These are phyloP conservation scores for Allolobophora icterica DNA, from an alignment of 2,888 invertebrate species.

Conservation along the genomic window DNA sequence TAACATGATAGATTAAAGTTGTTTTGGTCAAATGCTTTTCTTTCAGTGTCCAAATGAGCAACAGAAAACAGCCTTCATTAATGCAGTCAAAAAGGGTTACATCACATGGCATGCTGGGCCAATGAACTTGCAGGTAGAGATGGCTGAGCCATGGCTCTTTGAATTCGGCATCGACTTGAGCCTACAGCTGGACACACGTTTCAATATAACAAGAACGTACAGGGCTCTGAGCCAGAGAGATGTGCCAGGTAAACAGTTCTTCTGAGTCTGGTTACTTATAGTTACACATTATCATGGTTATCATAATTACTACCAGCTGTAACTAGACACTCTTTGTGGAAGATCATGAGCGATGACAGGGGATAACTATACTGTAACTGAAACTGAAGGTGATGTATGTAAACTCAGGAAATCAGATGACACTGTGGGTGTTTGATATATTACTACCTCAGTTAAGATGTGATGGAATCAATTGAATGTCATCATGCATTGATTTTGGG, in stretches of 20 bases:
- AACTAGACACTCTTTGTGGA: background rate
- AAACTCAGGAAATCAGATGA: background rate
- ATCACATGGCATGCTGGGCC: slow-evolving; percentile 62
- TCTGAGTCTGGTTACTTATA: background rate
- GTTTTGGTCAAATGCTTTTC: background rate
- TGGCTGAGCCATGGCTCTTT: slow-evolving; percentile 53
- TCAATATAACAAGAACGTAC: slow-evolving; percentile 52
- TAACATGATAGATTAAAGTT: background rate
- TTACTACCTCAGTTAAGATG: background rate
- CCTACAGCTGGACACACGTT: slow-evolving; percentile 52
- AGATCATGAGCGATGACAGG: background rate
- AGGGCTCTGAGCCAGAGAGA: slow-evolving; percentile 60
- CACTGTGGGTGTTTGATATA: background rate
- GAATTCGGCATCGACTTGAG: slow-evolving; percentile 55
- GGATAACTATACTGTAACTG: background rate
- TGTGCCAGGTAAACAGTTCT: slow-evolving; percentile 56
- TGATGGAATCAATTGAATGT: background rate
- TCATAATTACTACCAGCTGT: background rate
- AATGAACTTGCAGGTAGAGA: slow-evolving; percentile 63
- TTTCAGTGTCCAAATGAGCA: slow-evolving; percentile 56
- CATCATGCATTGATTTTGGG: background rate
- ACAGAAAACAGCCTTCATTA: slow-evolving; percentile 49
- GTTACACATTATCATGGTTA: background rate
- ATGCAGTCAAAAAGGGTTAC: slow-evolving; percentile 52
- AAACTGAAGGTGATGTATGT: background rate